These are phyloP conservation scores for Patagioenas fasciata DNA, from an alignment of 2,113 vertebrate genomes.

Conservation along the genomic window DNA sequence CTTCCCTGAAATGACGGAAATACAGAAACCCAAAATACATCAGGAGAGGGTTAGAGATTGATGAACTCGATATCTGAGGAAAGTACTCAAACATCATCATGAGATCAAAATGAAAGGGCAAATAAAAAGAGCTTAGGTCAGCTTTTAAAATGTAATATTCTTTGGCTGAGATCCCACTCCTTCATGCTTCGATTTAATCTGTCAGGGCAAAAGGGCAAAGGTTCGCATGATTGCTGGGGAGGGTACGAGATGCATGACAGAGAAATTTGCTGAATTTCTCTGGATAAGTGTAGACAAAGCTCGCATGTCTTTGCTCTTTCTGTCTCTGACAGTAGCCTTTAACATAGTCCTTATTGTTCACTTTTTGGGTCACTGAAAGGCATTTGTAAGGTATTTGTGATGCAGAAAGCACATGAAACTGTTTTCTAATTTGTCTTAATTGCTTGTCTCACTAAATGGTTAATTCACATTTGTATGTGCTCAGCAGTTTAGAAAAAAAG, in stretches of 20 bases:
- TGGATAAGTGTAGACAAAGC: constrained; percentile 82
- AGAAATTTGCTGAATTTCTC: constrained; percentile 88
- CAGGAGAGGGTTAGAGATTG: background rate
- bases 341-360: constrained; percentile 81
- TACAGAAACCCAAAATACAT: background rate
- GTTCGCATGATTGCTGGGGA: constrained; percentile 77
- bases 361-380: constrained; percentile 81
- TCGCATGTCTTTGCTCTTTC: constrained; percentile 64
- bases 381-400: constrained; percentile 74
- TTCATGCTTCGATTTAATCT: constrained; percentile 75
- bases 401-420: constrained; percentile 73
- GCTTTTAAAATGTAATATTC: constrained; percentile 62
- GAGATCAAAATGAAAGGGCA: constrained; percentile 65
- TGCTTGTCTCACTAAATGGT: constrained; percentile 79
- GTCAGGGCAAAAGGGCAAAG: constrained; percentile 76
- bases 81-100: constrained; percentile 41
- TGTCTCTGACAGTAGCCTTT: constrained; percentile 79
- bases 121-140: constrained; percentile 55
- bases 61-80: constrained; percentile 39
- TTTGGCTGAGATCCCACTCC: constrained; percentile 49
- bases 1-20: background rate
- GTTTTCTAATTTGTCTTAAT: constrained; percentile 90
- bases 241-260: constrained; percentile 84
- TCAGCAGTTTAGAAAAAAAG: constrained; percentile 72
- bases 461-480: constrained; percentile 72